Base-by-base conservation (phyloP, 2,797 vertebrate genomes). In the Decapterus maruadsi region DNA sequence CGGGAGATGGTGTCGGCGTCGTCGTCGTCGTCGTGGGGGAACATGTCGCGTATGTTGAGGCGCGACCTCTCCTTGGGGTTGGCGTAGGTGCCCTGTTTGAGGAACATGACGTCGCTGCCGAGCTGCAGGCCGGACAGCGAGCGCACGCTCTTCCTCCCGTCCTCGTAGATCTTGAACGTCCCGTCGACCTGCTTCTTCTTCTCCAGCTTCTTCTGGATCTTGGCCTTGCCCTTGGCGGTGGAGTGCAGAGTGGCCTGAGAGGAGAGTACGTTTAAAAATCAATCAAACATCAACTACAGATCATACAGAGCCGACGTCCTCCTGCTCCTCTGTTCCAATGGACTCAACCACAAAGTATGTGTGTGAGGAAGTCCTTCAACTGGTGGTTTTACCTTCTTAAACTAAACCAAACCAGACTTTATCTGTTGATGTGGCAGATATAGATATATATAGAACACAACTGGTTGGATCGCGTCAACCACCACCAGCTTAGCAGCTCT, bases 111-210 rank as follows among this genome's bases (percentile, higher is more conserved):
- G 0, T 99, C 97, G 0, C 92, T 97, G 79, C 97, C 95, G 58
- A 98, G 93, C 93, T 97, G 97, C 81, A 98, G 89, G 11, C 98
- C 98, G 0, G 96, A 96, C 7, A 98, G 95, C 0, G 98, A 98
- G 56, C 96, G 94, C 77, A 98, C 93, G 0, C 97, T 99, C 68
- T 96, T 97, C 78, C 97, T 95, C 0, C 97, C 97, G 0, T 98
- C 97, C 91, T 98, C 97, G 0, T 96, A 98, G 81, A 98, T 95
- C 92, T 97, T 98, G 91, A 99, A 99, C 0, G 96, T 95, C 22
- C 96, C 96, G 0, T 98, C 97, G 0, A 81, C 85, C 75, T 97
- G 97, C 87, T 98, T 98, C 92, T 97, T 98, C 92, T 96, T 97
- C 84, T 97, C 96, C 20, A 98, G 84, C 76, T 96, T 97, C 90